Base-by-base conservation (phyloP, 37 sponge, comb jelly and placozoan genomes). In the Beroe forskalii region DNA sequence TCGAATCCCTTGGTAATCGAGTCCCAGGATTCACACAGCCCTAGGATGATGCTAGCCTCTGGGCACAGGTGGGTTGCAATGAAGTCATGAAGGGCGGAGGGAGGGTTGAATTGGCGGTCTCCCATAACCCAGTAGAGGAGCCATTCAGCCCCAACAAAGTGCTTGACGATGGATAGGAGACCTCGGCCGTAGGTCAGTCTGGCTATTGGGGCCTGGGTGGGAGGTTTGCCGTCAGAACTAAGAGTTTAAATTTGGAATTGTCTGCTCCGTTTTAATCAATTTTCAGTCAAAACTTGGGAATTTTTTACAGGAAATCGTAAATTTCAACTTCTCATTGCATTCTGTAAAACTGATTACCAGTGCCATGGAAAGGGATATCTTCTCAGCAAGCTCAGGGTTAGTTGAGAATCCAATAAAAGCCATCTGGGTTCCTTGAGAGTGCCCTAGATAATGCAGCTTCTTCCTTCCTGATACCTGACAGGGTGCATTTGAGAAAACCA, bases 371-470 rank as follows among this genome's bases (percentile, higher is more conserved):
- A 80, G 31, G 0, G n/a, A 30, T 8, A 80, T 80, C 40, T 80
- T 80, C 36, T 32, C 22, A 0, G 60, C 86, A 6, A 80, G 30
- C 41, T 80, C 60, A 25, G 86, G 86, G 27, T 80, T 80, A 23
- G 28, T 43, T 19, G 86, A 80, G 86, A 80, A 80, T 23, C 60
- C 86, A 19, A 80, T 40, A 55, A 80, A 80, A 40, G 38, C 86
- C 86, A 80, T 80, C 55, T 80, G 41, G 55, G 86, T 80, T 12
- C 86, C 86, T 24, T 80, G 86, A 23, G 86, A 80, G 55, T 80
- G 86, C 41, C 60, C 86, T 12, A 42, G 8, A 37, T 80, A 80
- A 55, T 41, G 33, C 3, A 80, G 27, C 60, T 80, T 44, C 48
- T 80, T 44, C 30, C 20, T 20, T 27, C 86, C 86, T 23, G 86